Conservation (phyloP, 2,797 vertebrate species). For the Xiphorhynchus erythropygius region DNA sequence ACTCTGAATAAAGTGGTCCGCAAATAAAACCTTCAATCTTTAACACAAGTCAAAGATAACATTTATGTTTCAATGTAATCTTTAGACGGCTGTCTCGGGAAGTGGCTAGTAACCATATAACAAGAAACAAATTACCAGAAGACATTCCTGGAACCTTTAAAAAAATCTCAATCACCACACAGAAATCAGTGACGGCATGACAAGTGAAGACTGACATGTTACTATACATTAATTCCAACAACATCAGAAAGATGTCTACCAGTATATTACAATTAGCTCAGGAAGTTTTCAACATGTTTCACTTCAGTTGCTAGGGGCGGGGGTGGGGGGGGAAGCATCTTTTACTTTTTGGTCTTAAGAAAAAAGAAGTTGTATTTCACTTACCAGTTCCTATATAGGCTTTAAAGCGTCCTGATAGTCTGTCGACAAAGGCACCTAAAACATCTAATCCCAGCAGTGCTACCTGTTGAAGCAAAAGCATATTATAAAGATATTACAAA, state of each 20-base stretch:
- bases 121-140: background rate
- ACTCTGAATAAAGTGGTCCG: background rate
- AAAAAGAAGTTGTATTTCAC: slow-evolving; percentile 16
- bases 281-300: background rate
- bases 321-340: fast-evolving
- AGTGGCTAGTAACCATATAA: background rate
- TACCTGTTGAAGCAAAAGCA: slow-evolving; percentile 81
- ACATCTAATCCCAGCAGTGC: slow-evolving; percentile 91
- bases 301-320: fast-evolving
- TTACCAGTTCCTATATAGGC: slow-evolving; percentile 89
- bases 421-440: slow-evolving; percentile 88
- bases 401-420: slow-evolving; percentile 89
- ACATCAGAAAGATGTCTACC: background rate
- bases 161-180: background rate
- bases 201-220: background rate
- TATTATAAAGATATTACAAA: background rate
- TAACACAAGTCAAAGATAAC: background rate
- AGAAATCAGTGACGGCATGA: background rate
- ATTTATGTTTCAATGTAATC: background rate
- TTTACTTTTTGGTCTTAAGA: background rate
- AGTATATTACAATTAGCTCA: background rate
- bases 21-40: background rate
- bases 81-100: background rate
- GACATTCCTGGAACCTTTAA: background rate
- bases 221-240: background rate